phyloP scores from a whole-genome alignment of 2,113 vertebrate genomes.

The Oenanthe oenanthe region DNA sequence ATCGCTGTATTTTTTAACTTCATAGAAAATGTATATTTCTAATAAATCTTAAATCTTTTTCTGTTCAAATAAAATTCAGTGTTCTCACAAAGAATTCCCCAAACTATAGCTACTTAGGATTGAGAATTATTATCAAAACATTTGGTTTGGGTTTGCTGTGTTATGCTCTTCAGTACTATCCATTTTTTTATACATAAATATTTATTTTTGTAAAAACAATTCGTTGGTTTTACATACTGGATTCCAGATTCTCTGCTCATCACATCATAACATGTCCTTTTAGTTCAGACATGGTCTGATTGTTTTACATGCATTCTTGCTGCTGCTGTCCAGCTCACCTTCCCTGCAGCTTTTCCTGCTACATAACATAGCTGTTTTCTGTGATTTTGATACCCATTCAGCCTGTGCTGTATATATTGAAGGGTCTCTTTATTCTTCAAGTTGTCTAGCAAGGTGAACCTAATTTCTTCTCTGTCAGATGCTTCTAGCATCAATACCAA shows the following conservation, averaged over 20 bases:
- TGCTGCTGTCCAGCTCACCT: background rate
- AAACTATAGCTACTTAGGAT: background rate
- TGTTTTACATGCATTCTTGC: background rate
- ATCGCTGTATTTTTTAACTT: background rate
- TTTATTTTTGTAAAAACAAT: background rate
- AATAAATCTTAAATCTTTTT: background rate
- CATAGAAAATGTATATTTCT: background rate
- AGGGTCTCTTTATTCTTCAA: background rate
- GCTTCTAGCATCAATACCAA: background rate
- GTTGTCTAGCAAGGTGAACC: background rate
- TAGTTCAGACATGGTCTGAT: background rate
- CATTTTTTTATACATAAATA: background rate
- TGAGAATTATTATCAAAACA: background rate
- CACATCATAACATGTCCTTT: background rate
- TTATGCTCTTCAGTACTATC: background rate
- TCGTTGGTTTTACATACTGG: background rate
- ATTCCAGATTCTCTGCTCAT: background rate
- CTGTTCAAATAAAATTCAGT: background rate
- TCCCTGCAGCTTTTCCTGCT: background rate
- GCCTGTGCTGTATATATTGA: background rate
- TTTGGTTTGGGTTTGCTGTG: background rate
- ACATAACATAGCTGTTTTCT: background rate
- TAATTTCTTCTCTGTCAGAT: background rate
- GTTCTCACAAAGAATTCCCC: background rate
- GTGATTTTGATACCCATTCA: background rate